Conservation (phyloP, 2,797 vertebrate genomes). For the Champsocephalus esox region DNA sequence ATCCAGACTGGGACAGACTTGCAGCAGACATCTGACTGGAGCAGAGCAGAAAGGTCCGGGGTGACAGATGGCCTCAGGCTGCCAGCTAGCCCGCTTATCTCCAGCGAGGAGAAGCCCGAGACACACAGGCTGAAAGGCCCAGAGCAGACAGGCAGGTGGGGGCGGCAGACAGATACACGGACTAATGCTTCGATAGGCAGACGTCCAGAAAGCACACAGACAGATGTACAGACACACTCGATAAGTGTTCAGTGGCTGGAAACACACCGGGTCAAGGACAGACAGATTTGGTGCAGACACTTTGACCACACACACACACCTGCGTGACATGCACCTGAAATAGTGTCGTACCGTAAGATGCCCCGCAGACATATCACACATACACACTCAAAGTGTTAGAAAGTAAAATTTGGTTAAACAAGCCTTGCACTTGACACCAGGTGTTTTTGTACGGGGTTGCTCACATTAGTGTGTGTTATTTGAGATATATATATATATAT, state of each 20-base stretch:
- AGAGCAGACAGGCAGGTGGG: constrained; percentile 70
- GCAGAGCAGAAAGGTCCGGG: constrained; percentile 53
- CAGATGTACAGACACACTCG: constrained; percentile 48
- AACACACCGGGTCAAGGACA: constrained; percentile 33
- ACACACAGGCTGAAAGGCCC: constrained; percentile 62
- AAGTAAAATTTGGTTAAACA: constrained; percentile 61
- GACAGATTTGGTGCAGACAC: constrained; percentile 36
- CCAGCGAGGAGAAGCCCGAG: constrained; percentile 58
- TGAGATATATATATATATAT: constrained; percentile 5
- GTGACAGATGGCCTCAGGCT: constrained; percentile 77
- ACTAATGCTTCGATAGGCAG: constrained; percentile 67
- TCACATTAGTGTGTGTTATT: constrained; percentile 27
- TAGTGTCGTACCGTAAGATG: constrained; percentile 59
- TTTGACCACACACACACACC: constrained; percentile 43
- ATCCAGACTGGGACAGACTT: constrained; percentile 55
- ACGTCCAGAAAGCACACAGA: constrained; percentile 55
- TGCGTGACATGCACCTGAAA: constrained; percentile 61
- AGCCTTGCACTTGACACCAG: constrained; percentile 43
- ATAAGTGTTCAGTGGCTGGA: constrained; percentile 20
- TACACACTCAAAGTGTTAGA: constrained; percentile 47
- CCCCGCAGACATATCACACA: constrained; percentile 29
- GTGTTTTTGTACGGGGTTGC: constrained; percentile 26
- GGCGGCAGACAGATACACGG: constrained; percentile 60
- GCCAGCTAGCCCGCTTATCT: constrained; percentile 77
- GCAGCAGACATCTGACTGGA: constrained; percentile 61